These are phyloP conservation scores for Epizoanthus rinbou DNA, from an alignment of 92 coral and sea anemone genomes.

Conservation along the genomic window DNA sequence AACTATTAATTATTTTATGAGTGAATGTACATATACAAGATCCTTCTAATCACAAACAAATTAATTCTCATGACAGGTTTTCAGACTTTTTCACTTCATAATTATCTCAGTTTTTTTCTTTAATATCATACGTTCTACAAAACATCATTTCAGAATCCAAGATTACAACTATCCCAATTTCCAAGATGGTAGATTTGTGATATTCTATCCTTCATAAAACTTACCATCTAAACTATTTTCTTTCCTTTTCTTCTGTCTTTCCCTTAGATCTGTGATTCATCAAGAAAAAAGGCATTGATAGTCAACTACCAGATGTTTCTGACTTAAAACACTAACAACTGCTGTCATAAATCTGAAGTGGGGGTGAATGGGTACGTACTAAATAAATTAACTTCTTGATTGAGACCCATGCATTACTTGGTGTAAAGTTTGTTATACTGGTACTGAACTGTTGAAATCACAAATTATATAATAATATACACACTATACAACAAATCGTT, in stretches of 20 bases:
- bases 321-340: not conserved
- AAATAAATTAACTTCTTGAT: not conserved
- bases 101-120: no score
- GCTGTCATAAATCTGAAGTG: not conserved
- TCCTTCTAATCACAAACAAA: not conserved
- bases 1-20: no score
- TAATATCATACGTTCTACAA: no score
- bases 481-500: no score
- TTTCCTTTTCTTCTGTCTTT: slow-evolving; percentile 68
- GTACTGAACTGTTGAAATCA: no score
- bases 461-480: no score
- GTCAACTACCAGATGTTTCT: not conserved
- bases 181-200: not conserved
- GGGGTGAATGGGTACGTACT: no score
- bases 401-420: not conserved
- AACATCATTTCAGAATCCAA: not conserved
- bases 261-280: slow-evolving; percentile 67
- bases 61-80: no score
- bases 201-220: not conserved
- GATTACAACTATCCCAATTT: not conserved
- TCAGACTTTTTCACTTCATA: no score
- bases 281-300: not conserved
- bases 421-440: not conserved
- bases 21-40: no score
- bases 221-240: slow-evolving; percentile 79